Percentiles rank a stretch among this genome's conserved stretches.
phyloP scores from a whole-genome alignment of 1,140 invertebrate species.

The Solen grandis region DNA sequence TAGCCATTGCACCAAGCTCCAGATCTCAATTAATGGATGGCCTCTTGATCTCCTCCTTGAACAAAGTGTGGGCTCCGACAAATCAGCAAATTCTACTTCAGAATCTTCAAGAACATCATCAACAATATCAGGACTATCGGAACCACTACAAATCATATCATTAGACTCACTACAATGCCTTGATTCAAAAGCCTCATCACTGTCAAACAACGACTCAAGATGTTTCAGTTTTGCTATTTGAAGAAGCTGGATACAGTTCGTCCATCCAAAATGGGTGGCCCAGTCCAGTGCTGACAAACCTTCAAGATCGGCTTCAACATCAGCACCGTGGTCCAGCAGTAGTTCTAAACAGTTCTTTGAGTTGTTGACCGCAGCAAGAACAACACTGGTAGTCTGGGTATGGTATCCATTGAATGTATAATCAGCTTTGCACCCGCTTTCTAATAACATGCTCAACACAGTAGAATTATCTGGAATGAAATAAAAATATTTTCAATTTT shows the following conservation, averaged over 20 bases:
- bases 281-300: conserved; percentile 40
- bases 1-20: conserved; percentile 53
- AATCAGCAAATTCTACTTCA: too few species aligned
- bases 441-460: conserved; percentile 35
- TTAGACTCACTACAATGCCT: neutral
- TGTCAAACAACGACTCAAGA: conserved; percentile 10
- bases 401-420: conserved; percentile 49
- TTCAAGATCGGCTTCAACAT: conserved; percentile 14
- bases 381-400: conserved; percentile 27
- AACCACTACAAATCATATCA: neutral
- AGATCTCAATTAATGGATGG: conserved; percentile 37
- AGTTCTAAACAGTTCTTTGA: conserved; percentile 43
- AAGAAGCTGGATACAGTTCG: conserved; percentile 18
- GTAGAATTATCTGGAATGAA: conserved; percentile 38
- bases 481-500: neutral
- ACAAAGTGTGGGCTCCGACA: neutral
- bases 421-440: conserved; percentile 32
- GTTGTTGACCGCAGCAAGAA: conserved; percentile 39
- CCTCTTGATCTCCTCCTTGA: neutral
- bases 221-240: conserved; percentile 42
- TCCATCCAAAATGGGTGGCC: conserved; percentile 32
- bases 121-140: neutral
- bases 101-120: neutral
- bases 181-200: neutral
- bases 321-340: conserved; percentile 43